Evolutionary conservation across 2,797 vertebrate genomes (phyloP).

Genomic region (Chromobotia macracanthus): DNA sequence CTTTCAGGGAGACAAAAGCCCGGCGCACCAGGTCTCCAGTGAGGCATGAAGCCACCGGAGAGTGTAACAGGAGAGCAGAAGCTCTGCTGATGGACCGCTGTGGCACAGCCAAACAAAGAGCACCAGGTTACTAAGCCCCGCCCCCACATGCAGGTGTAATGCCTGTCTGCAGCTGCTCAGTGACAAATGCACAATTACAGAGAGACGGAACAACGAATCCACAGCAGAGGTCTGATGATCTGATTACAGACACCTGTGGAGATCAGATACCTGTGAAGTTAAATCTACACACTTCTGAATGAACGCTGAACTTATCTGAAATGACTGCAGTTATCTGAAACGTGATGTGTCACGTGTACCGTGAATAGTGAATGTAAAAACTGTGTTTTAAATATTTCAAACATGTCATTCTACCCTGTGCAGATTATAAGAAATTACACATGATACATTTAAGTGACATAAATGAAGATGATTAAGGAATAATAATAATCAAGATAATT

Average conservation of each 20-base stretch:
- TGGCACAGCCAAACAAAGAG: slow-evolving; percentile 63
- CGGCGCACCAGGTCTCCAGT: slow-evolving; percentile 78
- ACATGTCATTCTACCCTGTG: no score
- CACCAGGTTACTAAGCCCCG: slow-evolving; percentile 68
- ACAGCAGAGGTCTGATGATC: background rate
- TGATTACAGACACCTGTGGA: background rate
- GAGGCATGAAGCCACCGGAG: slow-evolving; percentile 77
- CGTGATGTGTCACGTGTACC: no score
- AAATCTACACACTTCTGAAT: no score
- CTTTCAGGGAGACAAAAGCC: slow-evolving; percentile 73
- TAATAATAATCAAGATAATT: background rate
- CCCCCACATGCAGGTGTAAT: slow-evolving; percentile 66
- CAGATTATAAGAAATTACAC: no score
- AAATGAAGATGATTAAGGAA: background rate
- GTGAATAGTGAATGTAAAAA: no score
- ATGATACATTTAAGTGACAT: no score
- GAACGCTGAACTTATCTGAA: no score
- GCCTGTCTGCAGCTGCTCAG: slow-evolving; percentile 57
- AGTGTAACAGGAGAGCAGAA: slow-evolving; percentile 74
- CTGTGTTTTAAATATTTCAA: no score
- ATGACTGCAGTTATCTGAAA: background rate
- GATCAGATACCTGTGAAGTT: no score
- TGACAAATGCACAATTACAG: slow-evolving; percentile 47
- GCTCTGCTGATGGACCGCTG: background rate
- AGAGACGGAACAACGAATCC: background rate